Percentiles rank a stretch among this genome's conserved stretches.
Evolutionary conservation across 1,140 invertebrate species (phyloP).

Genomic region (Megalopta genalis): DNA sequence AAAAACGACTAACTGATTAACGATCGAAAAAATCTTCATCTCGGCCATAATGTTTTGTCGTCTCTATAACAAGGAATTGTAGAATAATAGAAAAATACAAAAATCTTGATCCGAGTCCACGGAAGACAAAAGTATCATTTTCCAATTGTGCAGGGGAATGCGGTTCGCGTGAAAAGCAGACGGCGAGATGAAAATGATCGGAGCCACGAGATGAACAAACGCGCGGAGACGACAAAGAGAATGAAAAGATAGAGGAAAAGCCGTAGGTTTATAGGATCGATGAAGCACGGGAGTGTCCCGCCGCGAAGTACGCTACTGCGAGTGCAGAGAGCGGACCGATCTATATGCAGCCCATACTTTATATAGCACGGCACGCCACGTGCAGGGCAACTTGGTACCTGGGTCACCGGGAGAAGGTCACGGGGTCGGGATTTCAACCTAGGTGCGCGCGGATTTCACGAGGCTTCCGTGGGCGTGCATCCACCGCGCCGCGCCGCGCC

Average conservation of each 20-base stretch:
- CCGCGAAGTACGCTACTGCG: slow-evolving; percentile 50
- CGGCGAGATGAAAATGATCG: too few relatives aligned
- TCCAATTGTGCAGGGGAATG: too few relatives aligned
- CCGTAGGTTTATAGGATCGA: slow-evolving; percentile 41
- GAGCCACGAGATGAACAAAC: too few relatives aligned
- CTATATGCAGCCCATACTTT: slow-evolving; percentile 66
- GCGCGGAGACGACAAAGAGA: background rate
- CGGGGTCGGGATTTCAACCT: slow-evolving; percentile 61
- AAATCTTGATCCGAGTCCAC: too few relatives aligned
- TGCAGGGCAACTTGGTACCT: slow-evolving; percentile 60
- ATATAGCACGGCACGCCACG: slow-evolving; percentile 57
- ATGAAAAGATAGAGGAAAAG: too few relatives aligned
- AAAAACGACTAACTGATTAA: too few relatives aligned
- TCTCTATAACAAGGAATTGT: too few relatives aligned
- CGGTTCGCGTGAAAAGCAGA: too few relatives aligned
- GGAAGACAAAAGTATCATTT: too few relatives aligned
- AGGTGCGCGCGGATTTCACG: slow-evolving; percentile 46
- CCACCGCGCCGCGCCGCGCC: background rate
- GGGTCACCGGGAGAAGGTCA: slow-evolving; percentile 69
- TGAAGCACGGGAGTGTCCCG: slow-evolving; percentile 24
- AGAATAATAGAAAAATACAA: too few relatives aligned
- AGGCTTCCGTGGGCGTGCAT: slow-evolving; percentile 43
- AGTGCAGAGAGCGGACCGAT: slow-evolving; percentile 46
- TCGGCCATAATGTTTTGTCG: too few relatives aligned
- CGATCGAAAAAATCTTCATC: too few relatives aligned